Percentiles rank a stretch among this genome's conserved stretches.
phyloP scores from a whole-genome alignment of 1,140 invertebrate genomes.

The Trinorchestia longiramus region DNA sequence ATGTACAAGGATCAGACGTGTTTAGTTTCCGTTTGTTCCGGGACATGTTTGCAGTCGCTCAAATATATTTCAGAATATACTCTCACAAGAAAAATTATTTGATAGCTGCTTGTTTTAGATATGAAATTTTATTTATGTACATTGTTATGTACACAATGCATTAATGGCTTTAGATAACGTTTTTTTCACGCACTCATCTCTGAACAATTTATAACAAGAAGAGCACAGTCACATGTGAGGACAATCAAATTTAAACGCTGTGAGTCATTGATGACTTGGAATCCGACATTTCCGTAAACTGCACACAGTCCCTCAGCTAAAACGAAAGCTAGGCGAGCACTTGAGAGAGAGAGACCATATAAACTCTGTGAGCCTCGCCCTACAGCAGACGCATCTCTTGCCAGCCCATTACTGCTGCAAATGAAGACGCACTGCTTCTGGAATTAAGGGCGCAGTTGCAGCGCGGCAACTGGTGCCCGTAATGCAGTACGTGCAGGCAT shows the following conservation, averaged over 20 bases:
- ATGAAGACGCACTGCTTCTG: slow-evolving; percentile 35
- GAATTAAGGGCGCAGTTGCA: slow-evolving; percentile 13
- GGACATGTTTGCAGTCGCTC: too few relatives aligned
- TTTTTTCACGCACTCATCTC: not conserved
- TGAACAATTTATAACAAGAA: not conserved
- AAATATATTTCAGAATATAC: too few relatives aligned
- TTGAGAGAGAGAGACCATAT: not conserved
- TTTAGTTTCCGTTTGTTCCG: too few relatives aligned
- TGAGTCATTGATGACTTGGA: not conserved
- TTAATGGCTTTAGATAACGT: too few relatives aligned
- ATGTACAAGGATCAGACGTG: too few relatives aligned
- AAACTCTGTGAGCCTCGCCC: not conserved
- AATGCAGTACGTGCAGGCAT: not conserved
- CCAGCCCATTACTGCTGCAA: slow-evolving; percentile 32
- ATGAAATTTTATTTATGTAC: too few relatives aligned
- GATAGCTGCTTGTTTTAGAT: too few relatives aligned
- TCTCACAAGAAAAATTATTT: too few relatives aligned
- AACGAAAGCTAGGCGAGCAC: not conserved
- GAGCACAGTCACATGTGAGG: not conserved
- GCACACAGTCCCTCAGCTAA: not conserved
- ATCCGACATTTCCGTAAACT: not conserved
- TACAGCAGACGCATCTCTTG: not conserved
- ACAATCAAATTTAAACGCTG: not conserved
- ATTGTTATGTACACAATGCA: too few relatives aligned
- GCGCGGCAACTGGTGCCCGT: not conserved